Percentiles rank a stretch among this genome's conserved stretches.
Evolutionary conservation across 1,140 invertebrate genomes (phyloP).

Genomic region (Procambarus clarkii): DNA sequence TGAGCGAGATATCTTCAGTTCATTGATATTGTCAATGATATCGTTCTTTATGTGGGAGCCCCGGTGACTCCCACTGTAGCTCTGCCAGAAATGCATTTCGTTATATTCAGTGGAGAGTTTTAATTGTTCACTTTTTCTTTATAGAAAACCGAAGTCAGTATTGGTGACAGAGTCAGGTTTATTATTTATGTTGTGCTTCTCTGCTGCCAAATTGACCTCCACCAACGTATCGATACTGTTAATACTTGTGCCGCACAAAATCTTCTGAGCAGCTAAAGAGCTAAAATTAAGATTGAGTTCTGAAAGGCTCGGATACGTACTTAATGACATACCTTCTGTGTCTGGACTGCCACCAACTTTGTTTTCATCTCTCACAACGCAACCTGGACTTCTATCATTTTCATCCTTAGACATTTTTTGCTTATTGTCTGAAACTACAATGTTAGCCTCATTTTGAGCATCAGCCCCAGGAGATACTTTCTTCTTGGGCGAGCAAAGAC

Average conservation of each 20-base stretch:
- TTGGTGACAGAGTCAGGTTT: conserved; percentile 60
- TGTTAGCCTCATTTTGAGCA: neutral
- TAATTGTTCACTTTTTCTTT: neutral
- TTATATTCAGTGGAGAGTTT: too few relatives aligned
- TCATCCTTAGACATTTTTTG: neutral
- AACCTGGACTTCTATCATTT: neutral
- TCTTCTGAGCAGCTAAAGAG: conserved; percentile 73
- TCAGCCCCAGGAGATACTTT: conserved; percentile 8
- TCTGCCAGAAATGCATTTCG: too few relatives aligned
- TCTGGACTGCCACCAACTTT: conserved; percentile 27
- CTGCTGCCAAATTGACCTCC: conserved; percentile 73
- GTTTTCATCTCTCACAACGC: neutral
- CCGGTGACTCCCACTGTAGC: too few relatives aligned
- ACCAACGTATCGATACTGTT: conserved; percentile 74
- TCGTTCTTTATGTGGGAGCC: too few relatives aligned
- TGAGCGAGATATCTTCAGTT: too few relatives aligned
- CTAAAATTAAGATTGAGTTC: conserved; percentile 72
- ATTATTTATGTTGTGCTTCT: conserved; percentile 66
- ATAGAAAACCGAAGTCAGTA: conserved; percentile 70
- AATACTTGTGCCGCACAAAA: conserved; percentile 73
- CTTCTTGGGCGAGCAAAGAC: conserved; percentile 14
- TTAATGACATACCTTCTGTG: conserved; percentile 49
- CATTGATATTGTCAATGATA: too few relatives aligned
- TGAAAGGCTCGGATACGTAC: conserved; percentile 70
- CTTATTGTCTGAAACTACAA: neutral